Evolutionary conservation across 2,113 vertebrate genomes (phyloP).

Genomic region (Scolopax mira): DNA sequence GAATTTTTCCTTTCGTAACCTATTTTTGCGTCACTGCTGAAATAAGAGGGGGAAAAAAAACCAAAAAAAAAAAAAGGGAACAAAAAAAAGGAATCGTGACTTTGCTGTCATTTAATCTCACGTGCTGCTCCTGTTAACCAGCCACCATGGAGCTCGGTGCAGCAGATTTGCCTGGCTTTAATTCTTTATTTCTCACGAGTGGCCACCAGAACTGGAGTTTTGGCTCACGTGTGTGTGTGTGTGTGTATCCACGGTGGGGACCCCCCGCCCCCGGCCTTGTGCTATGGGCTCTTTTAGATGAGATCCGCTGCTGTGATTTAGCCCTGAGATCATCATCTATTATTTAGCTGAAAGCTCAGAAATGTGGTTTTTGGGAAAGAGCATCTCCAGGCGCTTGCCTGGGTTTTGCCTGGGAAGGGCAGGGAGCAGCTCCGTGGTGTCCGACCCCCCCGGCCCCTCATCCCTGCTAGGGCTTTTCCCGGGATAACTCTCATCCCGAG

Average conservation of each 20-base stretch:
- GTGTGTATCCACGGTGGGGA: background rate
- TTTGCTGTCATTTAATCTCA: background rate
- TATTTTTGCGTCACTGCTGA: background rate
- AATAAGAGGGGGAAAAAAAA: background rate
- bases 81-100: background rate
- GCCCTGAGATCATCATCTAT: background rate
- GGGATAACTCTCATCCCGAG: background rate
- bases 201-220: too few species aligned
- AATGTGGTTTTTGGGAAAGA: background rate
- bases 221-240: too few species aligned
- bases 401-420: background rate
- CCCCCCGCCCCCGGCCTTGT: background rate
- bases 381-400: background rate
- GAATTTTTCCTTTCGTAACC: background rate
- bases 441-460: accelerated
- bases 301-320: background rate
- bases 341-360: background rate
- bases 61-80: too few species aligned
- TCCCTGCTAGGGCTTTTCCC: background rate
- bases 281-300: background rate
- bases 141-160: background rate
- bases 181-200: background rate
- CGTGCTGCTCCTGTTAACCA: background rate
- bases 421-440: accelerated
- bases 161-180: background rate